Base-by-base conservation (phyloP, 92 coral and sea anemone species). In the Phenganax marumi region DNA sequence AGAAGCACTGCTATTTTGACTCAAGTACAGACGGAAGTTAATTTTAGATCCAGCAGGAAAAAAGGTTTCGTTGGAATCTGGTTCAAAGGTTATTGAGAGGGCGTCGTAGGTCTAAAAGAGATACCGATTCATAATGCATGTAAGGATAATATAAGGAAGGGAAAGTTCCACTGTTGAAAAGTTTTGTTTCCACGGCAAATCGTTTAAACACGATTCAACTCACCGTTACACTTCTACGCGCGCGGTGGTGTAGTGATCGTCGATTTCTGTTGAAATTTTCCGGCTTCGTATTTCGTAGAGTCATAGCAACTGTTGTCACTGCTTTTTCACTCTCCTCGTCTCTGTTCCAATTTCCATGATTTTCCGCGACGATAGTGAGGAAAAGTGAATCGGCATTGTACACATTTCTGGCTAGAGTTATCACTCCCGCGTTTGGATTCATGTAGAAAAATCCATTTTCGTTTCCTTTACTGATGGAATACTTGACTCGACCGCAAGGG, bases 381-480 rank as follows among this genome's bases (percentile, higher is more conserved):
- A 56, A 12, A 56, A 76, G 16, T 25, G 81, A 52, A 54, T 48
- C 26, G 39, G 23, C 22, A 61, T 13, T 25, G 11, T 56, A 63
- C 7, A 17, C 52, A 49, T 60, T 17, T 39, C 52, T 66, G 39
- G 70, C 49, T 17, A 81, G 52, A 68, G 53, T 68, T 16, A 68
- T 50, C 3, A 39, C 71, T 24, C 75, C 68, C 24, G 2, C 55
- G 7, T 81, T 66, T 23, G 57, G 61, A 58, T 79, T 53, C 52
- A 86, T 84, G 63, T 86, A 26, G 60, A 91, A 88, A 21, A 56
- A 43, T 17, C 84, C 90, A 17, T 43, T 85, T 8, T 79, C 82
- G 89, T 88, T 86, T 17, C 91, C 93, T 12, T 61, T 76, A 6
- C 84, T 79, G 62, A 91, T 91, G 50, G 85, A 77, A 83, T 91